Base-by-base conservation (phyloP, 2,797 vertebrate species). In the Mus spretus region DNA sequence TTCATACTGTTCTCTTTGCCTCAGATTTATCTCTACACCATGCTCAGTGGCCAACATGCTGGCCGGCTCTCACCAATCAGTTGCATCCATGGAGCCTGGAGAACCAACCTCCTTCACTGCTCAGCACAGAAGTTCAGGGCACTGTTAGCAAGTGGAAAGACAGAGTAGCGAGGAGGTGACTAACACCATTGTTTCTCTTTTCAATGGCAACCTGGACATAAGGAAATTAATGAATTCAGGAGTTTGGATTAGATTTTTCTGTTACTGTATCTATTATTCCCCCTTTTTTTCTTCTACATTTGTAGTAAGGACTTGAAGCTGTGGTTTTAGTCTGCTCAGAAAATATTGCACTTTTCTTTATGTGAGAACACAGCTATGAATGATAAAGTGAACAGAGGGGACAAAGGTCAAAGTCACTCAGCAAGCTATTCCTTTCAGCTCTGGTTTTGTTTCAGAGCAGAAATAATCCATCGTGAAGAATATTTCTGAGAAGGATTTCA, bases 201-300 rank as follows among this genome's bases (percentile, higher is more conserved):
- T 12, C 20, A 72, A 31, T 8, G 50, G 8, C 37, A n/a, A 11
- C 47, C 82, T 82, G 2, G 12, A 17, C 67, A 13, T 53, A 37
- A 95, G 61, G 14, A 90, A 84, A 80, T 77, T 17, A 83, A 92
- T 72, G 84, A 96, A 59, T 89, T 83, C 82, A 77, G 47, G 34
- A 77, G 9, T 59, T 77, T 74, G 28, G 34, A 37, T 67, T 81
- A 78, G 87, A 88, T n/a, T 81, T 84, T 79, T 88, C 37, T 90
- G 26, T 59, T 81, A 57, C 34, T 89, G 55, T 44, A 50, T 70
- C 37, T 67, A 6, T 74, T 91, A 31, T 84, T 59, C 15, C 72
- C 4, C 40, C 9, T 24, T n/a, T 84, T 75, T 26, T 70, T 34
- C 50, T 82, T 89, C 22, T 89, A 6, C 12, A 0, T 57, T 63